Percentiles rank a stretch among this genome's conserved stretches.
phyloP scores from a whole-genome alignment of 2,113 vertebrate genomes.

The Hiodon alosoides region DNA sequence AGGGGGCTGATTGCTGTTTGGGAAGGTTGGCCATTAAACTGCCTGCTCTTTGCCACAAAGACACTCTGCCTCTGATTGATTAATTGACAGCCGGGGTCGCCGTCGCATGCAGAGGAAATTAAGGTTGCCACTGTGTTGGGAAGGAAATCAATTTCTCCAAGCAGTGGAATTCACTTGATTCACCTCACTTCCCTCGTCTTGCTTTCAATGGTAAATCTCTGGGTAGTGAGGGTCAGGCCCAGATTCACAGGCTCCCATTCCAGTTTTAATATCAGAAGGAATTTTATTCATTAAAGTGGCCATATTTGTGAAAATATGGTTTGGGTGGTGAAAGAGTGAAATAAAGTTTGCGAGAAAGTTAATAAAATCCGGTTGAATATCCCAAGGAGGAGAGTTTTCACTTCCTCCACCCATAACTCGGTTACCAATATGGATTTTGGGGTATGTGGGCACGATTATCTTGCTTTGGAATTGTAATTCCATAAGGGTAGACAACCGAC shows the following conservation, averaged over 20 bases:
- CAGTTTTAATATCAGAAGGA: not conserved
- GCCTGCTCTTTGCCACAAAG: conserved; percentile 27
- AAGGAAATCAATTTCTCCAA: conserved; percentile 26
- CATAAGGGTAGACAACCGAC: not conserved
- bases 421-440: not conserved
- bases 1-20: not conserved
- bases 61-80: conserved; percentile 24
- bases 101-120: conserved; percentile 27
- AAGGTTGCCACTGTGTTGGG: conserved; percentile 23
- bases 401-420: not conserved
- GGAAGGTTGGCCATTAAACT: conserved; percentile 15
- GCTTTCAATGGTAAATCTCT: not conserved
- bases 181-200: not conserved
- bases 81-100: conserved; percentile 19
- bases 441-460: not conserved
- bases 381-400: not conserved
- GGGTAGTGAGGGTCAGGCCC: not conserved
- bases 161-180: conserved; percentile 7
- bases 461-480: not conserved
- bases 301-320: not conserved
- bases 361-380: not conserved
- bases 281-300: conserved; percentile 8
- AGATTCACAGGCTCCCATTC: not conserved
- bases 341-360: not conserved
- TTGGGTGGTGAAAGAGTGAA: not conserved